Conservation (phyloP, 2,113 vertebrate species). For the Chionomys nivalis region DNA sequence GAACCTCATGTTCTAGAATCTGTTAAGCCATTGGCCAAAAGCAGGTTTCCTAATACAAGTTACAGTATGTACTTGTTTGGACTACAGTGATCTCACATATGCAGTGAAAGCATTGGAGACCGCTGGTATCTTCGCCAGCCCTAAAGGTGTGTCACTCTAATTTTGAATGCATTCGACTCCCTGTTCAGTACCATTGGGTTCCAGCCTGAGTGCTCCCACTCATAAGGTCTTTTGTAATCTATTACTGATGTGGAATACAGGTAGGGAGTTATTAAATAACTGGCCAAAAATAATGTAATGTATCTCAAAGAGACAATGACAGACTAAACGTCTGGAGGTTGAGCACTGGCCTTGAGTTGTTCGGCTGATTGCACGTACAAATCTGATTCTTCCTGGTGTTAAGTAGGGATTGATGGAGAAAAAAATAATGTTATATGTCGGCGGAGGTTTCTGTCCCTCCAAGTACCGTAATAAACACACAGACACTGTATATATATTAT, state of each 20-base stretch:
- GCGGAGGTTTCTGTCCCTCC: too few relatives aligned
- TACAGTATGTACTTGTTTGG: slow-evolving; percentile 17
- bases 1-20: background rate
- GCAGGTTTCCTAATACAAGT: background rate
- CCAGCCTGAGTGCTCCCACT: background rate
- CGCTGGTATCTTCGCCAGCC: background rate
- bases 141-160: background rate
- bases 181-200: background rate
- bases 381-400: too few relatives aligned
- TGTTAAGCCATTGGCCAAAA: too few relatives aligned
- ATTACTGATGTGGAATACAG: background rate
- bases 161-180: background rate
- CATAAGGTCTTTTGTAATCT: background rate
- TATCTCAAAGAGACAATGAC: too few relatives aligned
- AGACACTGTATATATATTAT: too few relatives aligned
- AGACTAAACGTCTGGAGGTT: too few relatives aligned
- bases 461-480: too few relatives aligned
- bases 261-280: background rate
- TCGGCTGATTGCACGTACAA: too few relatives aligned
- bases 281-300: background rate
- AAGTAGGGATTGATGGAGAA: too few relatives aligned
- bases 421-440: too few relatives aligned
- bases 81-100: background rate
- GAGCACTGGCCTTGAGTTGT: too few relatives aligned
- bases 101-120: slow-evolving; percentile 33